Evolutionary conservation across 2,797 vertebrate genomes (phyloP).

Genomic region (Mormyrops attenuatus): DNA sequence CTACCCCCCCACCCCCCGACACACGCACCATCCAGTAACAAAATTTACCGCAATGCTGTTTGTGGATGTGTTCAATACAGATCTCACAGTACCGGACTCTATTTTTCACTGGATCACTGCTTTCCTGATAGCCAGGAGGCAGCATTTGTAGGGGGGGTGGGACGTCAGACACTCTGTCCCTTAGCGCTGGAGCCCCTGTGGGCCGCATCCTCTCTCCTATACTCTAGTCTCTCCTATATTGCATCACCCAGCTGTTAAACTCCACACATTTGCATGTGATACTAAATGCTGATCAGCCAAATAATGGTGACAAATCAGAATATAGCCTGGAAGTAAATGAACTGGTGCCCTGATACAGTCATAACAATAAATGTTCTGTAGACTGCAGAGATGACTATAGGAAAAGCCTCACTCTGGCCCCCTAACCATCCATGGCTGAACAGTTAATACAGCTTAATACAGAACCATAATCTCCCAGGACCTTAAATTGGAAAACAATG

Average conservation of each 20-base stretch:
- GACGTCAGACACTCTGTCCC: background rate
- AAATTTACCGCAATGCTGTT: background rate
- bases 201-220: background rate
- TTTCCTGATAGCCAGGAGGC: background rate
- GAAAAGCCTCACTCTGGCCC: background rate
- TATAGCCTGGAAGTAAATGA: background rate
- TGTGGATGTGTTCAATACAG: background rate
- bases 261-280: background rate
- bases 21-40: background rate
- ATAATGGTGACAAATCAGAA: background rate
- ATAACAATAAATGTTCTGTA: background rate
- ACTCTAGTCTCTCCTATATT: background rate
- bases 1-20: background rate
- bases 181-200: background rate
- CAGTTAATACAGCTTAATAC: background rate
- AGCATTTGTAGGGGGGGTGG: background rate
- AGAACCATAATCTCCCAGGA: background rate
- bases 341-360: background rate
- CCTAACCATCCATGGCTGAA: background rate
- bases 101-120: background rate
- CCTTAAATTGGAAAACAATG: background rate
- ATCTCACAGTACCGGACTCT: background rate
- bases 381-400: background rate
- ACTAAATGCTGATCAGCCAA: background rate
- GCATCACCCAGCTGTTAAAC: background rate